Base-by-base conservation (phyloP, 2,888 invertebrate genomes). In the Clusia tigrina region DNA sequence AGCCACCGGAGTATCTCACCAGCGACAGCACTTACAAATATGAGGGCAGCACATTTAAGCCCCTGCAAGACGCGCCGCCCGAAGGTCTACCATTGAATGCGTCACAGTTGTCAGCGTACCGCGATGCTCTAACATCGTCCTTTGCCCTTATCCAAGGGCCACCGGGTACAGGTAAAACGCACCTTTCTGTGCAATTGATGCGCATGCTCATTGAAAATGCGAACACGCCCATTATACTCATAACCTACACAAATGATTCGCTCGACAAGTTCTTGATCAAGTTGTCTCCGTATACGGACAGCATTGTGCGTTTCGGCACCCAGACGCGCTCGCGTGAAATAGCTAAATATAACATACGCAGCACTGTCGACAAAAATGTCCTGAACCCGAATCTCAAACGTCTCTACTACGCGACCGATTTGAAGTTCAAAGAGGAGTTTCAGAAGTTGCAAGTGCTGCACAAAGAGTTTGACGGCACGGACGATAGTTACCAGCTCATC, bases 91-190 rank as follows among this genome's bases (percentile, higher is more conserved):
- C 70, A 10, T 82, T 94, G 2, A 91, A 94, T 78, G 78, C 84
- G 5, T 88, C 89, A 1, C 94, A 95, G 82, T 81, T 86, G 64
- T 77, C 81, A 38, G 94, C 94, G 0, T 89, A 88, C 72, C 85
- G 87, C 69, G 86, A 88, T 32, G 91, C 92, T 0, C 74, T 95
- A 1, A 89, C 88, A 0, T 85, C 87, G 73, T 90, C 93, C 81
- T 89, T 94, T 68, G 88, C 88, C 0, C 86, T 94, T 0, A 91
- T 94, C 65, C 94, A 94, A 85, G 95, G 95, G 0, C 94, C 94
- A 0, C 94, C 95, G 0, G 95, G 95, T 1, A 94, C 94, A 0
- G 95, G 94, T 0, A 95, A 94, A 85, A 94, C 94, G 0, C 91
- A 87, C 78, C 81, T 94, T 65, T 94, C 94, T 0, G 83, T 92